Conservation (phyloP, 2,797 vertebrate genomes). For the Buphagus erythrorhynchus region DNA sequence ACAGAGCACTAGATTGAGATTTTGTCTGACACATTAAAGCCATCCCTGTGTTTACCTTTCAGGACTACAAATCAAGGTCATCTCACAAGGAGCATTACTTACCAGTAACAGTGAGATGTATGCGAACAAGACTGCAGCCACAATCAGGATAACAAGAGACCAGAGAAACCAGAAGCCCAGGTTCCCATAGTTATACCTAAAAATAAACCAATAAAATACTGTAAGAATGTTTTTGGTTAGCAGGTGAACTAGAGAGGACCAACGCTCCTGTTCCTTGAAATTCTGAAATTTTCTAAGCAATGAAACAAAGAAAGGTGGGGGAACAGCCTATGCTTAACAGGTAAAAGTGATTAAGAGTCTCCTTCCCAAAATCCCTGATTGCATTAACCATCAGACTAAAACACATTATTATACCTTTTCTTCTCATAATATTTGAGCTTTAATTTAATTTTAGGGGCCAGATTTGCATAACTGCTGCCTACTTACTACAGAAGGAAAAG, state of each 20-base stretch:
- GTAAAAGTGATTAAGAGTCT: neutral
- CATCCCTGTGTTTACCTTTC: neutral
- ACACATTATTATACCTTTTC: neutral
- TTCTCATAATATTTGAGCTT: neutral
- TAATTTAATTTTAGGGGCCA: neutral
- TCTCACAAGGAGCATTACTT: slow-evolving; percentile 59
- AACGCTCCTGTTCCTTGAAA: neutral
- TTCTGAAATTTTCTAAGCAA: neutral
- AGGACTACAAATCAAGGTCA: neutral
- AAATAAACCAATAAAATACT: neutral
- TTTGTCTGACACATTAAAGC: neutral
- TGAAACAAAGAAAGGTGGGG: neutral
- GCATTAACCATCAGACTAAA: neutral
- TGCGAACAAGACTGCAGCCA: slow-evolving; percentile 77
- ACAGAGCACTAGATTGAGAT: neutral
- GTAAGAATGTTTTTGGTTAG: neutral
- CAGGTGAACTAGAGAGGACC: neutral
- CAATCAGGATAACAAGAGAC: slow-evolving; percentile 85
- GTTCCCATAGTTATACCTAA: slow-evolving; percentile 85
- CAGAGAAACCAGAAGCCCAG: slow-evolving; percentile 90
- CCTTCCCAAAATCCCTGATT: neutral
- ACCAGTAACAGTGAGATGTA: slow-evolving; percentile 88
- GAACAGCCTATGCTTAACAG: neutral
- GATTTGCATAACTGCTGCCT: neutral
- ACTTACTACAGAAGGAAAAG: neutral